Evolutionary conservation across 2,888 invertebrate species (phyloP).

Genomic region (Craniophora ligustri): DNA sequence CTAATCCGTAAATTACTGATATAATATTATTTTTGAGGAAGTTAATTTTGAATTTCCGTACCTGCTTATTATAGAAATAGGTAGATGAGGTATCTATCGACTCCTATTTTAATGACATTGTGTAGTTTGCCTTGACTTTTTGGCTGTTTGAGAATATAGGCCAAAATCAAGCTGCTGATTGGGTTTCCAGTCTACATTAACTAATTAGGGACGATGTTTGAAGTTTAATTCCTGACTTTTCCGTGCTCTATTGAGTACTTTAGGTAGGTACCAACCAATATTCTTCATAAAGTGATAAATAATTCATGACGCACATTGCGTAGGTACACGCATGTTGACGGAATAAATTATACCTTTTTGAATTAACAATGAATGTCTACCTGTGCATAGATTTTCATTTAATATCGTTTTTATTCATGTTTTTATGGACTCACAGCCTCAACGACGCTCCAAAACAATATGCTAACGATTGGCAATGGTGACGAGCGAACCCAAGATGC

Average conservation of each 20-base stretch:
- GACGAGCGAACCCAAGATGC: conserved; percentile 19
- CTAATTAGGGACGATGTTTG: too few relatives aligned
- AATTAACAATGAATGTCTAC: conserved; percentile 13
- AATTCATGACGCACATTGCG: conserved; percentile 5
- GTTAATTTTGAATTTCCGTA: too few relatives aligned
- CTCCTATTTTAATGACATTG: too few relatives aligned
- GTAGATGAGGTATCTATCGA: too few relatives aligned
- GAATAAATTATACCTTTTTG: conserved; percentile 19
- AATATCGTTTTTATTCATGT: not conserved
- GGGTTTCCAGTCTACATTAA: too few relatives aligned
- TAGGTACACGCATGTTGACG: conserved; percentile 10
- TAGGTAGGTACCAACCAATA: too few relatives aligned
- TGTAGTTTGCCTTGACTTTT: too few relatives aligned
- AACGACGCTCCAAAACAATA: conserved; percentile 56
- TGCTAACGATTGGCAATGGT: conserved; percentile 70
- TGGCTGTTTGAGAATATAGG: not conserved
- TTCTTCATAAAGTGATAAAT: conserved; percentile 7
- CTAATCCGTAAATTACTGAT: too few relatives aligned
- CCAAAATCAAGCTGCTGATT: not conserved
- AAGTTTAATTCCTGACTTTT: too few relatives aligned
- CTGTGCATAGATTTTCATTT: conserved; percentile 6
- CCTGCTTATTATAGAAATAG: too few relatives aligned
- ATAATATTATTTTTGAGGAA: too few relatives aligned
- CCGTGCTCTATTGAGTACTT: too few relatives aligned
- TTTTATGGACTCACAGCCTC: conserved; percentile 14